Evolutionary conservation across 2,888 invertebrate species (phyloP), one percentile per base, ranked within the genome.

Genomic region (Koerneria pararmatus): DNA sequence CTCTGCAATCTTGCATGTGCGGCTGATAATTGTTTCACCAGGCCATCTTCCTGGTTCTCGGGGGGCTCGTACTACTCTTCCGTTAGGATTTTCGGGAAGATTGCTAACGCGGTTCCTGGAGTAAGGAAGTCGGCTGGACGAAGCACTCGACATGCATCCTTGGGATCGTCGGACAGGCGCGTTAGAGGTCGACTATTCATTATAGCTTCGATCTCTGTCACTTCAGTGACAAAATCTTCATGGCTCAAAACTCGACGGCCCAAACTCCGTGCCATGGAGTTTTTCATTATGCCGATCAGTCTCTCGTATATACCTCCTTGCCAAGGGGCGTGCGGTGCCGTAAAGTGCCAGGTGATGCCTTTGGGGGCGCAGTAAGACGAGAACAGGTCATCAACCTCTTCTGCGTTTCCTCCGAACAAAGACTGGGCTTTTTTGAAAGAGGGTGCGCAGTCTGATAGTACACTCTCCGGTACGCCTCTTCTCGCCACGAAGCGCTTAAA

Each of bases 231-330:
- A 3, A 64, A 29, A 3, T 64, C 54, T 2, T n/a, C 54, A 1
- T 31, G 29, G 1, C 5, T 5, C 4, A 64, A 11, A 1, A 22
- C 32, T 15, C 22, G 22, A 6, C 22, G 37, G 1, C 53, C 34
- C 0, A 41, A 5, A 1, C 41, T 4, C 2, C 31, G 19, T 0
- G 1, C 22, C 54, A 54, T 22, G 2, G 64, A 27, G 1, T 54
- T n/a, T 56, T 64, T 64, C 31, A 56, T 53, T 0, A 72, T 6
- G n/a, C 82, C 77, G 15, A 85, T 76, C 3, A 86, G 69, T 24
- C 84, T 71, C 72, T 86, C 85, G 78, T 84, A 86, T 72, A 82
- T 84, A 51, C 85, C 85, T 58, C 85, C 85, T 84, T 83, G 83
- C 85, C 85, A 86, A 1, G 85, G 73, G 3, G 84, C 82, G 0